Conservation (phyloP, 2,888 invertebrate genomes). For the Crematogaster levior region DNA sequence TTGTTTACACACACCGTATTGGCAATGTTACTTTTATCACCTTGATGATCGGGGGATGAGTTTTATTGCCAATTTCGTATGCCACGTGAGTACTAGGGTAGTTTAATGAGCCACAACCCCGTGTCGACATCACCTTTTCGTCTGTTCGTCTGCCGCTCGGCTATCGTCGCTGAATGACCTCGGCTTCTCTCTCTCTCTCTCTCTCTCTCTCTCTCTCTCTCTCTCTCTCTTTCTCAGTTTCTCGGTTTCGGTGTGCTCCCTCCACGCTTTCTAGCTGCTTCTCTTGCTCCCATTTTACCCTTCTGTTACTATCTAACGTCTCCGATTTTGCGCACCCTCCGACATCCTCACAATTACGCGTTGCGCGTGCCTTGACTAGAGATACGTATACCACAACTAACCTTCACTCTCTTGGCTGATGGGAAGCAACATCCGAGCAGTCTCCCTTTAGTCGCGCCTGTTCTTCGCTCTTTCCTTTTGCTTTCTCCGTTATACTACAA, state of each 20-base stretch:
- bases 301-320: constrained; percentile 69
- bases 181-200: constrained; percentile 4
- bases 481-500: constrained; percentile 29
- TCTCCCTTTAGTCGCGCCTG: constrained; percentile 53
- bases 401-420: constrained; percentile 54
- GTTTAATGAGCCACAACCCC: constrained; percentile 70
- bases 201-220: constrained; percentile 2
- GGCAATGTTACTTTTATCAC: constrained; percentile 75
- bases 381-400: constrained; percentile 81
- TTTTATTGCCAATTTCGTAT: constrained; percentile 83
- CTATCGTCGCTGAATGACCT: constrained; percentile 59
- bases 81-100: constrained; percentile 77
- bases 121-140: constrained; percentile 44
- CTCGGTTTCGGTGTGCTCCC: constrained; percentile 30
- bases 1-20: constrained; percentile 40
- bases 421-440: constrained; percentile 44
- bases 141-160: constrained; percentile 48
- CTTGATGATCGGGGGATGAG: constrained; percentile 81
- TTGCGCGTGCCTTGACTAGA: constrained; percentile 84
- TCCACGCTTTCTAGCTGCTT: constrained; percentile 32
- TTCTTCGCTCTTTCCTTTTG: constrained; percentile 11
- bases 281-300: constrained; percentile 53
- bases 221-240: too few species aligned
- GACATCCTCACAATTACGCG: constrained; percentile 84
- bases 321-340: constrained; percentile 72